These are phyloP conservation scores for Lycia hirtaria DNA, from an alignment of 2,888 invertebrate species.

Conservation along the genomic window DNA sequence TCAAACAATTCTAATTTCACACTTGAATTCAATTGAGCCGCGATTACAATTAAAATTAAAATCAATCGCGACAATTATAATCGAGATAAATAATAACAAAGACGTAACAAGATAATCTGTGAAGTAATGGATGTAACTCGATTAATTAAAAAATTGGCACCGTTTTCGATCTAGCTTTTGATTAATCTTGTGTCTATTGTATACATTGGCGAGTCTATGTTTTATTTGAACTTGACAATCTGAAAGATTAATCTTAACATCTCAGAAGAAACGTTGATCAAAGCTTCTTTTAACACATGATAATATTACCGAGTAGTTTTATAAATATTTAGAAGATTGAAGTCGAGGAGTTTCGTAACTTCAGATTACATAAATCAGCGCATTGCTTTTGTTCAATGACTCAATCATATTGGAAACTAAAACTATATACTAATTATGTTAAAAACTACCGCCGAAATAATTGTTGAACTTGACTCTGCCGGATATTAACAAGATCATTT, in stretches of 20 bases:
- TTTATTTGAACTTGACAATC: constrained; percentile 34
- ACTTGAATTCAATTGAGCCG: constrained; percentile 11
- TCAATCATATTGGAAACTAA: too few species aligned
- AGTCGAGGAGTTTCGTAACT: not conserved
- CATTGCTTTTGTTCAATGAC: too few species aligned
- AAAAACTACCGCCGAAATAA: too few species aligned
- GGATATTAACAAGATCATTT: not conserved
- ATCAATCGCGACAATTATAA: constrained; percentile 8
- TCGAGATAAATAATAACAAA: constrained; percentile 32
- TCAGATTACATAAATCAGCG: not conserved
- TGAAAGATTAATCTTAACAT: not conserved
- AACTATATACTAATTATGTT: too few species aligned
- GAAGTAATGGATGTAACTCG: constrained; percentile 35
- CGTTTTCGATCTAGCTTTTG: constrained; percentile 31
- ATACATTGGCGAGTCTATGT: constrained; percentile 40
- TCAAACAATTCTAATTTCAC: not conserved
- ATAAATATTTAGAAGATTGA: not conserved
- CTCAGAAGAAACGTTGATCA: not conserved
- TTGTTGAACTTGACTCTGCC: constrained; percentile 12
- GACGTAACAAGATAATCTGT: constrained; percentile 42
- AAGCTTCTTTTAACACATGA: not conserved
- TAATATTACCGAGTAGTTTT: not conserved
- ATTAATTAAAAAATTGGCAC: constrained; percentile 45
- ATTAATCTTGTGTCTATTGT: constrained; percentile 43
- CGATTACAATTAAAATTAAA: constrained; percentile 10